Evolutionary conservation across 1,140 invertebrate species (phyloP).

Genomic region (Drosophila tani): DNA sequence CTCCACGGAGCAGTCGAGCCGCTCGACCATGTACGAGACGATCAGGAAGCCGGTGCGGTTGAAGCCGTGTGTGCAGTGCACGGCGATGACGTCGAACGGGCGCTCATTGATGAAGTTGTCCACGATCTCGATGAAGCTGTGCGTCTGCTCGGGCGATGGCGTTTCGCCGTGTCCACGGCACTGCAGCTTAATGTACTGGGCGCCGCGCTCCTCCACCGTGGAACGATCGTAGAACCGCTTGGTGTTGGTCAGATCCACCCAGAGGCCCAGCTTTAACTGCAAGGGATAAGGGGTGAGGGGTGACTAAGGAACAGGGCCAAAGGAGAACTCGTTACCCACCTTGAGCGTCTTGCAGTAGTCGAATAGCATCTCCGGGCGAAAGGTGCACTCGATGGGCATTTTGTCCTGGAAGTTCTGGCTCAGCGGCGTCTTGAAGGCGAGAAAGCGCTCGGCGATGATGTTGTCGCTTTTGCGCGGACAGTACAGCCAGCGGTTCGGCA

Average conservation of each 20-base stretch:
- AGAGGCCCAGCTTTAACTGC: constrained; percentile 94
- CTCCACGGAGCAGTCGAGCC: constrained; percentile 91
- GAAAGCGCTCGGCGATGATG: constrained; percentile 92
- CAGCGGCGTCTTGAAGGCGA: constrained; percentile 97
- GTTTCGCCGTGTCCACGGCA: constrained; percentile 95
- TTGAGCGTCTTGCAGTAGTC: constrained; percentile 89
- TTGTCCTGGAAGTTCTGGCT: constrained; percentile 91
- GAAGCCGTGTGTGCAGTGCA: constrained; percentile 99
- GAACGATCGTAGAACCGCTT: constrained; percentile 94
- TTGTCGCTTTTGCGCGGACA: constrained; percentile 94
- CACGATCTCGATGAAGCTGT: constrained; percentile 92
- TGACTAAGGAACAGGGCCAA: no score
- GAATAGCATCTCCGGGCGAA: constrained; percentile 94
- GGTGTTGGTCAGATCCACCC: constrained; percentile 99
- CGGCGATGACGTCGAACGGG: constrained; percentile 92
- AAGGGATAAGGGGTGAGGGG: no score
- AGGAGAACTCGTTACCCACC: constrained; percentile 84
- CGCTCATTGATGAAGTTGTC: constrained; percentile 91
- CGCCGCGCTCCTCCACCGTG: constrained; percentile 90
- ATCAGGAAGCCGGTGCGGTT: constrained; percentile 99
- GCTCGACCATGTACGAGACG: constrained; percentile 94
- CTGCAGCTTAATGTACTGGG: constrained; percentile 94
- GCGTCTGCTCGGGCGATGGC: constrained; percentile 91
- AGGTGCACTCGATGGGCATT: constrained; percentile 92
- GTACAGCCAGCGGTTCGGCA: constrained; percentile 95